phyloP scores from a whole-genome alignment of 2,113 vertebrate species.

The Stigmatopora nigra region DNA sequence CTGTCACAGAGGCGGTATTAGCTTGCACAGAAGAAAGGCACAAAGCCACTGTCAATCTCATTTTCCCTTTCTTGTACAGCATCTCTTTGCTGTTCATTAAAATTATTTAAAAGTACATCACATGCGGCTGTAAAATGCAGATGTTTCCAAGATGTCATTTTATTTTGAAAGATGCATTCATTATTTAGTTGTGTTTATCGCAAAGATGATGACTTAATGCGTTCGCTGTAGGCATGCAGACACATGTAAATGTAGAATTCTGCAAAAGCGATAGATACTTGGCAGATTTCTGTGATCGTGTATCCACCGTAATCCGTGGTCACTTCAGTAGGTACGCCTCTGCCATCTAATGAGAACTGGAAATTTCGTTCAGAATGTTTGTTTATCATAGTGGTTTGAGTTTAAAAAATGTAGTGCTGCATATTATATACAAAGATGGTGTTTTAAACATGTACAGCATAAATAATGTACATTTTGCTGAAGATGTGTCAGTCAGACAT shows the following conservation, averaged over 20 bases:
- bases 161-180: constrained; percentile 58
- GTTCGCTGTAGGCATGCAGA: constrained; percentile 32
- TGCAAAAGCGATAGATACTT: constrained; percentile 11
- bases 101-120: constrained; percentile 69
- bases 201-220: constrained; percentile 43
- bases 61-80: constrained; percentile 63
- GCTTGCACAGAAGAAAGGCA: constrained; percentile 56
- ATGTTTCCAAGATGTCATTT: constrained; percentile 60
- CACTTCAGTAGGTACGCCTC: background rate
- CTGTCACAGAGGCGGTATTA: constrained; percentile 66
- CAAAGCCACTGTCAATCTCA: constrained; percentile 67
- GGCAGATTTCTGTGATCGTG: constrained; percentile 32
- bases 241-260: constrained; percentile 36
- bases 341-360: background rate
- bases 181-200: constrained; percentile 50
- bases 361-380: background rate
- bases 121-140: constrained; percentile 61
- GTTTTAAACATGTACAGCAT: background rate
- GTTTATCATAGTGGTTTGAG: background rate
- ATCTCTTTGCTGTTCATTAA: constrained; percentile 67
- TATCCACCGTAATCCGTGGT: background rate
- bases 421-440: no score
- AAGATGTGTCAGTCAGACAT: background rate
- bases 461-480: background rate
- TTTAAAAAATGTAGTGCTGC: background rate